Base-by-base conservation (phyloP, 2,888 invertebrate genomes). In the Stratiomys singularior region DNA sequence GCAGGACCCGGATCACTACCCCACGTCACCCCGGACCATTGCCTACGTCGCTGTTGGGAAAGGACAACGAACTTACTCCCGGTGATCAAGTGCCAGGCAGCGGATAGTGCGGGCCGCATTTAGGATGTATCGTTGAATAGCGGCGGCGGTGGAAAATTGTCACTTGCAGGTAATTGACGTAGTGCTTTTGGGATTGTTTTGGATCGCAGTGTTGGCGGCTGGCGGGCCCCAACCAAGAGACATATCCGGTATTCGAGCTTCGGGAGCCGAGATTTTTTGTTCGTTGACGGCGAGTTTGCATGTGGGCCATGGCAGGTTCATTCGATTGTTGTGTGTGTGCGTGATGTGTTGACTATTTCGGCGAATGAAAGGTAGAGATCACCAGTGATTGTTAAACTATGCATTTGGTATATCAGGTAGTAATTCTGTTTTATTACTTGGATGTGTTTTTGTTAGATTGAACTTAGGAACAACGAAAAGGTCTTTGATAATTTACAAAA, bases 271-370 rank as follows among this genome's bases (percentile, higher is more conserved):
- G 67, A 72, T 72, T 72, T 58, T 74, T 74, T 77, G 64, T 66
- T 71, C 46, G 69, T 52, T 66, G 69, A 28, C 67, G 72, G 63
- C 72, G 77, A 63, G 74, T 74, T 74, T 74, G 77, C 77, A 77
- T 77, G 79, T 79, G 77, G 79, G 77, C 77, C 74, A 77, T 77
- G 67, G 77, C 77, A 44, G 79, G 71, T 77, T 71, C 71, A 47
- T 56, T 46, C 9, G 30, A 13, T 71, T 47, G 18, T 28, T 66
- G 77, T 74, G 30, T 76, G 63, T 37, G 28, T 74, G 37, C 37
- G 30, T 18, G 58, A 46, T 69, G 76, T 63, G 60, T 60, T 60
- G 76, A 69, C 30, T n/a, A n/a, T n/a, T 37, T 37, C 37, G 46
- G 13, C 69, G 58, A 58, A 74, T 60, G 56, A 27, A 52, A 28